phyloP scores from a whole-genome alignment of 2,113 vertebrate species.

The Hiodon alosoides region DNA sequence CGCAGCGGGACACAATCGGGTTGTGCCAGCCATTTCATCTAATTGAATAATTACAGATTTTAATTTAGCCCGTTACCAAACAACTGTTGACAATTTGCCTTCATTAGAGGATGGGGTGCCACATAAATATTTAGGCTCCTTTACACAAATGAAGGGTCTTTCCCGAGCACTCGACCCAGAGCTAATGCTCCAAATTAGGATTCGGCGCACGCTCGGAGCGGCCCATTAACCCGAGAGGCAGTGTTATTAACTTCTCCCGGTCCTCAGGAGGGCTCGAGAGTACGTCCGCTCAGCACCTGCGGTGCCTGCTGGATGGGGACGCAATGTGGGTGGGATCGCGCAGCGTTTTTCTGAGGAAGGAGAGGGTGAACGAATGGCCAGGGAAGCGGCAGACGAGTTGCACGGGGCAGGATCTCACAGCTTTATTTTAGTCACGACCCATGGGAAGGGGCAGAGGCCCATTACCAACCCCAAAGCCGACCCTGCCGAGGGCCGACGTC shows the following conservation, averaged over 20 bases:
- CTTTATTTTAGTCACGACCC: no score
- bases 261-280: neutral
- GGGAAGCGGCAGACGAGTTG: no score
- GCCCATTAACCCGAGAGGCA: neutral
- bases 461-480: no score
- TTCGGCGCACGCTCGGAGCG: neutral
- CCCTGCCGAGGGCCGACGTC: no score
- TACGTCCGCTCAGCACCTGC: no score
- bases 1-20: constrained; percentile 80
- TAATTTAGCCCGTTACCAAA: constrained; percentile 82
- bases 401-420: no score
- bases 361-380: no score
- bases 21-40: constrained; percentile 84
- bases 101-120: constrained; percentile 74
- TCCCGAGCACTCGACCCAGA: neutral
- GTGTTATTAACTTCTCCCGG: neutral
- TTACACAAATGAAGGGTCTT: constrained; percentile 51
- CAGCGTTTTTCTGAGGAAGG: no score
- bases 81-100: constrained; percentile 83
- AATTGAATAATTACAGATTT: constrained; percentile 87
- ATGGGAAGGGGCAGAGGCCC: no score
- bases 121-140: constrained; percentile 76
- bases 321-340: no score
- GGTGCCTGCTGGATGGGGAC: no score
- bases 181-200: neutral